A percentile compares a stretch with the other conserved stretches of the same genome.
phyloP scores from a whole-genome alignment of 1,140 invertebrate species.

The Drosophila melanogaster region Release_6_plus_ISO1_MT NT_033777.3:6787001-6787500 shows the following conservation, averaged over 20 bases:
- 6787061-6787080: conserved; percentile 21
- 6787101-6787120: conserved; percentile 30
- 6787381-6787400: conserved; percentile 63
- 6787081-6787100: conserved; percentile 23
- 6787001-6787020: too few relatives aligned
- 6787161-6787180: conserved; percentile 25
- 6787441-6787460: conserved; percentile 73
- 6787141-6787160: conserved; percentile 38
- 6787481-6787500: conserved; percentile 55
- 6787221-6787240: conserved; percentile 48
- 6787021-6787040: neutral
- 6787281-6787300: conserved; percentile 20
- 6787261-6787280: conserved; percentile 31
- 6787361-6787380: conserved; percentile 12
- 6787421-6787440: conserved; percentile 72
- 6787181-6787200: conserved; percentile 14
- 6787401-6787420: conserved; percentile 77
- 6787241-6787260: conserved; percentile 35
- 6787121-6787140: conserved; percentile 6
- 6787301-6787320: neutral
- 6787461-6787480: conserved; percentile 77
- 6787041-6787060: neutral
- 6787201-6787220: conserved; percentile 38
- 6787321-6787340: conserved; percentile 34
- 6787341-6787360: conserved; percentile 37